Evolutionary conservation across 1,140 invertebrate genomes (phyloP), one percentile per base, ranked within the genome.

Genomic region (Ceratoteleas bidentatus): DNA sequence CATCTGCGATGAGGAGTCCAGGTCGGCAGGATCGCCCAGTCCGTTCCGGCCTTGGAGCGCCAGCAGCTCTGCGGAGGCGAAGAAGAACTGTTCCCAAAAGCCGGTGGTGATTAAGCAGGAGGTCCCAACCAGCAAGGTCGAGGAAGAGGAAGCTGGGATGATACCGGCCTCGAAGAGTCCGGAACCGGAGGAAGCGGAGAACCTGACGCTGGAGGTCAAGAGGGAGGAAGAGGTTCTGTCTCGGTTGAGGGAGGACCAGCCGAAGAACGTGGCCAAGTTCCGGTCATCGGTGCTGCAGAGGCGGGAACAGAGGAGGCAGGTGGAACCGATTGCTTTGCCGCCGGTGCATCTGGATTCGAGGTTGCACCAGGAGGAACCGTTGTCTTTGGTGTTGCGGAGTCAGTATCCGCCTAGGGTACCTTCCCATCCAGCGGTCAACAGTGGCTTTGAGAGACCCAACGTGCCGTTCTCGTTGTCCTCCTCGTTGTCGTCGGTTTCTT

Each of bases 1-100:
- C 80, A 69, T 90, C 83, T 65, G 83, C 79, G 69, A 90, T 84
- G 88, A 75, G 86, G 88, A 91, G 88, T 70, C 89, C 77, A 40
- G 92, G 86, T 86, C 87, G 77, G 70, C 88, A 5, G 58, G 66
- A 40, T 86, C 76, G 13, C 64, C 78, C 15, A 91, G 85, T 74
- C 94, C 86, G 81, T 94, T 95, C 76, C 85, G 93, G 69, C 93
- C 93, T 3, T 93, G 93, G 93, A 93, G 90, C 80, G 84, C 70
- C 60, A n/a, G n/a, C n/a, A n/a, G n/a, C n/a, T n/a, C n/a, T n/a
- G n/a, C n/a, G n/a, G n/a, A n/a, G n/a, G n/a, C n/a, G n/a, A n/a
- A n/a, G n/a, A n/a, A n/a, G n/a, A n/a, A n/a, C n/a, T n/a, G n/a
- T n/a, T n/a, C n/a, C n/a, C n/a, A n/a, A n/a, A n/a, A n/a, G n/a